phyloP scores from a whole-genome alignment of 2,113 vertebrate species.

The Turdus rufiventris region DNA sequence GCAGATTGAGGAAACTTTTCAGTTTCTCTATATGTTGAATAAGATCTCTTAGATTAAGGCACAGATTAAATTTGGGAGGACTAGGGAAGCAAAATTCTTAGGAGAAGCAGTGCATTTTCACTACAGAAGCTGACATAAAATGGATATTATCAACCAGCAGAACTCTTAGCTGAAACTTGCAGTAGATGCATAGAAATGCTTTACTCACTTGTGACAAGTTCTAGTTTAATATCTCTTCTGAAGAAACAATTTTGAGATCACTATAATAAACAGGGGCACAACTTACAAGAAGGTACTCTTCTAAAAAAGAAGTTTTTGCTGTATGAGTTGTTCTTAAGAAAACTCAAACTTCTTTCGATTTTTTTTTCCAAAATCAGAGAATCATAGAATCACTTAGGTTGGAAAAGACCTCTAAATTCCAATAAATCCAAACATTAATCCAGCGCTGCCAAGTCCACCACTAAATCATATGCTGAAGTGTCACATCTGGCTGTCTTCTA shows the following conservation, averaged over 20 bases:
- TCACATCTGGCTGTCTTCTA: not conserved
- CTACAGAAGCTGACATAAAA: not conserved
- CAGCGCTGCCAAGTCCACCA: not conserved
- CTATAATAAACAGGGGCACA: not conserved
- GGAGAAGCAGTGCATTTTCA: not conserved
- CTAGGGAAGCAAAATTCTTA: not conserved
- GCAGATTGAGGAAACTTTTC: not conserved
- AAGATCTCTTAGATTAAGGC: not conserved
- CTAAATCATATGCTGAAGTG: accelerated
- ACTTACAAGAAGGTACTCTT: not conserved
- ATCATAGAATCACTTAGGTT: not conserved
- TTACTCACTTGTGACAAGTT: not conserved
- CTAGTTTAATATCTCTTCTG: not conserved
- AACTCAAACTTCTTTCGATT: too few species aligned
- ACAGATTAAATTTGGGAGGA: not conserved
- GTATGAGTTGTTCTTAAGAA: not conserved
- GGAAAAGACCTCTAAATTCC: not conserved
- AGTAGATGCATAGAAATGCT: not conserved
- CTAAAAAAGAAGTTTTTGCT: not conserved
- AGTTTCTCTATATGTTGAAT: not conserved
- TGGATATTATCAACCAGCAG: not conserved
- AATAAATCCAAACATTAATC: not conserved
- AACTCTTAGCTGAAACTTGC: not conserved
- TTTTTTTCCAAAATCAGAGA: not conserved
- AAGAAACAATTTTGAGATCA: not conserved